phyloP scores from a whole-genome alignment of 2,113 vertebrate genomes.

The Arizona elegans region DNA sequence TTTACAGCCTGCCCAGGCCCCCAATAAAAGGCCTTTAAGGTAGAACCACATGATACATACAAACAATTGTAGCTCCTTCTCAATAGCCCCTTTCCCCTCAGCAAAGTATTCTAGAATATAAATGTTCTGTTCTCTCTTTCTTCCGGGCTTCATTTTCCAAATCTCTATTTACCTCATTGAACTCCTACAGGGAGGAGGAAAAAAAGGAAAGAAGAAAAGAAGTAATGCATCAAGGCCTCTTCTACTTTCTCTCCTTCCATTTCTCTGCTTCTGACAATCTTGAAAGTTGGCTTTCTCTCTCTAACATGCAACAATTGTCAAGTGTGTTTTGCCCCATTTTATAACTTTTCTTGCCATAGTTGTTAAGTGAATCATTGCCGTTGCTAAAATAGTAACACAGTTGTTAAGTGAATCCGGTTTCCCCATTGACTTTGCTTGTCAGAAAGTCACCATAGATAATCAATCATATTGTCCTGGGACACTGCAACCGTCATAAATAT shows the following conservation, averaged over 20 bases:
- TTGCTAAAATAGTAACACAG: not conserved
- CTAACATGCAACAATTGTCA: not conserved
- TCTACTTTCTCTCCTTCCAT: not conserved
- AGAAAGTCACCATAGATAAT: not conserved
- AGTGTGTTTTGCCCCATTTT: not conserved
- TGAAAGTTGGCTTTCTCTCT: not conserved
- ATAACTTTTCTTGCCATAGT: not conserved
- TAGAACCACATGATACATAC: not conserved
- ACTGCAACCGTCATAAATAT: not conserved
- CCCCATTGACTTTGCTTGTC: too few relatives aligned
- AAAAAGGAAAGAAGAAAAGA: too few relatives aligned
- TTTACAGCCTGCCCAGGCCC: not conserved
- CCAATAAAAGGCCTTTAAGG: not conserved
- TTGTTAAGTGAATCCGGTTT: not conserved
- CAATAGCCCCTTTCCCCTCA: not conserved
- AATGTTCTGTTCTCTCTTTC: too few relatives aligned
- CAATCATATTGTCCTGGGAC: not conserved
- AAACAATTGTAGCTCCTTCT: not conserved
- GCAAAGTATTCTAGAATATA: not conserved
- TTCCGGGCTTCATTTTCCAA: too few relatives aligned
- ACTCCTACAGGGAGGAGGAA: not conserved
- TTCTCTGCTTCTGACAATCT: not conserved
- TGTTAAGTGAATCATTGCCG: not conserved
- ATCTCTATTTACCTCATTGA: not conserved
- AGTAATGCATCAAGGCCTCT: too few relatives aligned